Evolutionary conservation across 2,888 invertebrate genomes (phyloP).

Genomic region (Drosophila recens): DNA sequence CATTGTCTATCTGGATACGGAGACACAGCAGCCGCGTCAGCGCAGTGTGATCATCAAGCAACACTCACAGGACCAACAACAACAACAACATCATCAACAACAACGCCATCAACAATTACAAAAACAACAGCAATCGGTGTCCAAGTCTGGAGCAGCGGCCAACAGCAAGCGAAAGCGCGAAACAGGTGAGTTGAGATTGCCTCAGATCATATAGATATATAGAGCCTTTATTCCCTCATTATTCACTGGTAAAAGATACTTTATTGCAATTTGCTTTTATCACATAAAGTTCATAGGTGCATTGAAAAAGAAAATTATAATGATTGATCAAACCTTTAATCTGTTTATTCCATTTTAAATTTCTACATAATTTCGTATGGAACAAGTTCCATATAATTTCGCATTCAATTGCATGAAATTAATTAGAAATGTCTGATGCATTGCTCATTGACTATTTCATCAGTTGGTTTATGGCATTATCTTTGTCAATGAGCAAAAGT

Average conservation of each 20-base stretch:
- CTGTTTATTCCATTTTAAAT: neutral
- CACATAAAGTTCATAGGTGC: neutral
- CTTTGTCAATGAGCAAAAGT: constrained; percentile 30
- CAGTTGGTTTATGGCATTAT: constrained; percentile 32
- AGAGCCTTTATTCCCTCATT: neutral
- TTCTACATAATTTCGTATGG: neutral
- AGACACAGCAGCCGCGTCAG: constrained; percentile 51
- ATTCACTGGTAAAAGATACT: neutral
- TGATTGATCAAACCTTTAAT: neutral
- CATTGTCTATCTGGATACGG: constrained; percentile 60
- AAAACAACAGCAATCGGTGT: constrained; percentile 49
- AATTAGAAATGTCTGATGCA: constrained; percentile 30
- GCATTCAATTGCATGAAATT: neutral
- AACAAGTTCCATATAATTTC: constrained; percentile 13
- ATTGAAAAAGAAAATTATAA: neutral
- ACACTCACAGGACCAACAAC: constrained; percentile 22
- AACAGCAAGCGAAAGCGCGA: constrained; percentile 76
- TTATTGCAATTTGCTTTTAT: neutral
- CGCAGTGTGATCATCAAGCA: constrained; percentile 56
- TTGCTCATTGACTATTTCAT: constrained; percentile 35
- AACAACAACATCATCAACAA: constrained; percentile 49
- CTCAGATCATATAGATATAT: neutral
- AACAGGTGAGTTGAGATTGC: constrained; percentile 62
- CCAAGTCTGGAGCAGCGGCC: constrained; percentile 53
- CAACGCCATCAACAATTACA: constrained; percentile 37